Evolutionary conservation across 2,888 invertebrate genomes (phyloP).

Genomic region (Poecilus cupreus): DNA sequence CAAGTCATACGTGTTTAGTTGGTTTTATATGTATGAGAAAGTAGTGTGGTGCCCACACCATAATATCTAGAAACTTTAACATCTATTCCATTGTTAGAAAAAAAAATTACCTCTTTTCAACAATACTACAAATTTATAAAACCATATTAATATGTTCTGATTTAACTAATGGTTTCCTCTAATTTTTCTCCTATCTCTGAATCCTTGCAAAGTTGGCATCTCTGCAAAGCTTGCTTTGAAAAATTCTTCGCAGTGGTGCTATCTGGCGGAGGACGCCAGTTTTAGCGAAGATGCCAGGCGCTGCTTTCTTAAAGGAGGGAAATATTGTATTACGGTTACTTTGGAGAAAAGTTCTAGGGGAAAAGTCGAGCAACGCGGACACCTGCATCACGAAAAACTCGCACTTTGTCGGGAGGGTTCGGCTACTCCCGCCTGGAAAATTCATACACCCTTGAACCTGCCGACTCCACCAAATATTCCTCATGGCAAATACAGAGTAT

Average conservation of each 20-base stretch:
- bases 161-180: not conserved
- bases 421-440: conserved; percentile 51
- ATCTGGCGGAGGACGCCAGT: conserved; percentile 40
- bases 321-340: conserved; percentile 60
- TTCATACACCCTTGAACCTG: too few relatives aligned
- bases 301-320: conserved; percentile 62
- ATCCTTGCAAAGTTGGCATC: not conserved
- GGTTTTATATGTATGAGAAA: too few relatives aligned
- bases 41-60: too few relatives aligned
- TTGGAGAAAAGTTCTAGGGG: conserved; percentile 68
- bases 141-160: too few relatives aligned
- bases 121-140: too few relatives aligned
- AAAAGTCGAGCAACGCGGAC: conserved; percentile 64
- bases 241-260: conserved; percentile 37
- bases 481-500: too few relatives aligned
- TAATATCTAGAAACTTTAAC: too few relatives aligned
- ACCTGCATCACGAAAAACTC: conserved; percentile 61
- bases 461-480: too few relatives aligned
- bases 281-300: conserved; percentile 50
- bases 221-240: not conserved
- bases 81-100: too few relatives aligned
- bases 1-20: too few relatives aligned
- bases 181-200: not conserved
- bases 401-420: conserved; percentile 65
- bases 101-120: too few relatives aligned